These are phyloP conservation scores for Oophaga pumilio DNA, from an alignment of 2,113 vertebrate species.

Conservation along the genomic window DNA sequence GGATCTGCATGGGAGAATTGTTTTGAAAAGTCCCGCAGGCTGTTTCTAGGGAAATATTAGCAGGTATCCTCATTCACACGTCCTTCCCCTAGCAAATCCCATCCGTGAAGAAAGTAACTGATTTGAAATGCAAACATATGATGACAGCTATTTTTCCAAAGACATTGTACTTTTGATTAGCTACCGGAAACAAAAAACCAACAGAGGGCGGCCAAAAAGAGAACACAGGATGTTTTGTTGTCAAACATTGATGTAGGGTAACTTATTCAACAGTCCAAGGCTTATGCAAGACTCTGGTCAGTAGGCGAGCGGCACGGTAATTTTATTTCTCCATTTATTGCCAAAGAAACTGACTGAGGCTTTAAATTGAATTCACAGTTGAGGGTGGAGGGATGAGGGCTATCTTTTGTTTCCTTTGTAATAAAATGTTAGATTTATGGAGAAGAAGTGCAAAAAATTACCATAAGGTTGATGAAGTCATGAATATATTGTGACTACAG, in stretches of 20 bases:
- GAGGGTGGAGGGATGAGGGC: neutral
- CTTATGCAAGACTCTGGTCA: conserved; percentile 41
- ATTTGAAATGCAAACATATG: conserved; percentile 47
- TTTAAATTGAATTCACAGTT: conserved; percentile 42
- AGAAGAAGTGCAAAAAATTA: neutral
- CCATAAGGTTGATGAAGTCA: conserved; percentile 5
- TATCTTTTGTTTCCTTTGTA: conserved; percentile 6
- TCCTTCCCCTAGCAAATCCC: conserved; percentile 20
- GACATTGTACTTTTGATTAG: conserved; percentile 57
- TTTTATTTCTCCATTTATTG: conserved; percentile 41
- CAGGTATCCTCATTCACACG: conserved; percentile 45
- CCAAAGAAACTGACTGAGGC: conserved; percentile 33
- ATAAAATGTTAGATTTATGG: conserved; percentile 43
- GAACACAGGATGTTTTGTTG: conserved; percentile 54
- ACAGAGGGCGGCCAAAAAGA: conserved; percentile 42
- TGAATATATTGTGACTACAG: conserved; percentile 11
- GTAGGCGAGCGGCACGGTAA: conserved; percentile 34
- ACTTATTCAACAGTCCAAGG: conserved; percentile 39
- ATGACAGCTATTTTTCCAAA: conserved; percentile 49
- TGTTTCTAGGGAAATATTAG: conserved; percentile 46
- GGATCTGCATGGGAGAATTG: conserved; percentile 22
- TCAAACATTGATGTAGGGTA: conserved; percentile 48
- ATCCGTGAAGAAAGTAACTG: conserved; percentile 35
- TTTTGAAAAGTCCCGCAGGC: conserved; percentile 30
- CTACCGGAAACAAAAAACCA: conserved; percentile 47